Base-by-base conservation (phyloP, 2,888 invertebrate genomes). In the Prosopocoilus inquinatus region DNA sequence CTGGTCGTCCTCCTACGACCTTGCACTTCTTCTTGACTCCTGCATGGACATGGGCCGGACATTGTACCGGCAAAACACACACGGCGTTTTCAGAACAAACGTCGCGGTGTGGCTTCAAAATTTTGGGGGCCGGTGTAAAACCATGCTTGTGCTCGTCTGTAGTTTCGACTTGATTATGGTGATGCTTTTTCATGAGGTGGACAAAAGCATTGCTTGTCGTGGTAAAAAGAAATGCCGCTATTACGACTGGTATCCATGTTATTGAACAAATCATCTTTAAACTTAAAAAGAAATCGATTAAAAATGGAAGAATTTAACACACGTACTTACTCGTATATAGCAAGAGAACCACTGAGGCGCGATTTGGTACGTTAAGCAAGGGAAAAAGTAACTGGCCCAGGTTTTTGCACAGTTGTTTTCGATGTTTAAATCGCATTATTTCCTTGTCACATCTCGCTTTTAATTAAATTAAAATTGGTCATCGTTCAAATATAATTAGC, bases 51-150 rank as follows among this genome's bases (percentile, higher is more conserved):
- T 85, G 86, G 0, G 85, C 86, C 1, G 88, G 87, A 69, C 88
- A 88, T 68, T 85, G 84, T 15, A 88, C 80, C 59, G 79, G 81
- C 0, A 85, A 82, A 3, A 87, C 85, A 64, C 87, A 88, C 43
- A 68, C 67, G 0, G 82, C 79, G 8, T 76, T 20, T 15, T 48
- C 43, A 11, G 41, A 9, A 15, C 50, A 50, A 11, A 32, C 33
- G n/a, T 41, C 50, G 9, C 33, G 13, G 32, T 41, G 50, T 9
- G 12, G 15, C 7, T 33, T 13, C 15, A 11, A n/a, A 7, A 1
- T 3, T 16, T 57, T 50, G n/a, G 66, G 65, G 8, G 63, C 64
- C 11, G 64, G 65, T 9, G 66, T 64, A 32, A 64, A 61, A 2
- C 56, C 65, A 38, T 64, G 55, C 11, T 59, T 56, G 35, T 64